Percentiles rank a stretch among this genome's conserved stretches.
Conservation (phyloP, 2,888 invertebrate species). For the Drosophila atripex region DNA sequence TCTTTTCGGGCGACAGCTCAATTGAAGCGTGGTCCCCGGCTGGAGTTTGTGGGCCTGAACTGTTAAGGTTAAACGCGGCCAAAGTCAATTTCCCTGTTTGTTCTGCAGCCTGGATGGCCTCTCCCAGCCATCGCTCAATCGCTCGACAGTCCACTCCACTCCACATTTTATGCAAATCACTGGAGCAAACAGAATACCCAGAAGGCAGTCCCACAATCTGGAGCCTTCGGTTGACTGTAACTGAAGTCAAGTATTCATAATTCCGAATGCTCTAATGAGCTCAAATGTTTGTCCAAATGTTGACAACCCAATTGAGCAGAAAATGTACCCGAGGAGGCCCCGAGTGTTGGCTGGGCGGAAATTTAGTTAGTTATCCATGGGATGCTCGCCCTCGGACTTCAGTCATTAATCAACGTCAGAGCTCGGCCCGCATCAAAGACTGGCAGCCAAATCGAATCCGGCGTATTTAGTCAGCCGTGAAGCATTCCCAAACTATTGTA, state of each 20-base stretch:
- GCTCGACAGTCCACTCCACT: constrained; percentile 9
- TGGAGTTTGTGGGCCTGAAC: constrained; percentile 46
- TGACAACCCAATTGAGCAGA: constrained; percentile 78
- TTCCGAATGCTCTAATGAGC: constrained; percentile 71
- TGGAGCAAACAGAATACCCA: constrained; percentile 39
- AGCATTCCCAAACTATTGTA: constrained; percentile 24
- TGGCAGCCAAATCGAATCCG: constrained; percentile 36
- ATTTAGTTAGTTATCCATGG: constrained; percentile 12
- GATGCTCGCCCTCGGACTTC: constrained; percentile 5
- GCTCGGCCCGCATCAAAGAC: constrained; percentile 38
- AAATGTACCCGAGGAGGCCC: constrained; percentile 48
- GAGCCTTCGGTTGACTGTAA: not conserved
- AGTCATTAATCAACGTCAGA: constrained; percentile 69
- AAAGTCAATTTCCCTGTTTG: constrained; percentile 38
- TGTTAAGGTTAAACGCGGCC: constrained; percentile 52
- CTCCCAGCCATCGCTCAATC: not conserved
- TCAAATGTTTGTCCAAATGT: constrained; percentile 74
- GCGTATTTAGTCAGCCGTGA: constrained; percentile 25
- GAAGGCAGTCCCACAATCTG: not conserved
- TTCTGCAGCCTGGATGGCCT: constrained; percentile 13
- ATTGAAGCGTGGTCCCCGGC: constrained; percentile 9
- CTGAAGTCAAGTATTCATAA: constrained; percentile 73
- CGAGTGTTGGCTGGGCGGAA: constrained; percentile 5
- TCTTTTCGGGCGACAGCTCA: constrained; percentile 38
- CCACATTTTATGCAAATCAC: constrained; percentile 73